Conservation (phyloP, 2,888 invertebrate species). For the Dorcus parallelipipedus region DNA sequence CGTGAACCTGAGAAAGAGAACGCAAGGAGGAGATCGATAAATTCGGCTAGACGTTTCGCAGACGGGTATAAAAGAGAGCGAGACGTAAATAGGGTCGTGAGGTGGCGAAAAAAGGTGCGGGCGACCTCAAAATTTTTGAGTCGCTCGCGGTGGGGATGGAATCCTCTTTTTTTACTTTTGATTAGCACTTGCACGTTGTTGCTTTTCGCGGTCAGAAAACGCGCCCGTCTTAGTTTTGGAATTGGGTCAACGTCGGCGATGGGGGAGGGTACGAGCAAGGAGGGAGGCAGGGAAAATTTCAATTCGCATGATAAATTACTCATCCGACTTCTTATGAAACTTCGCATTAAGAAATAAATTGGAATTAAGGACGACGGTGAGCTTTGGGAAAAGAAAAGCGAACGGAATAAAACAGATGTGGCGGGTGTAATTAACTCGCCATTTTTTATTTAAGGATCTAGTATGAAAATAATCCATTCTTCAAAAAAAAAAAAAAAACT, state of each 20-base stretch:
- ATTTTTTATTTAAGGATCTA: too few relatives aligned
- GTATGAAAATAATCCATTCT: too few relatives aligned
- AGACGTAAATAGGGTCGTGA: conserved; percentile 2
- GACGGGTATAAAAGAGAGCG: conserved; percentile 24
- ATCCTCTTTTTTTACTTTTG: too few relatives aligned
- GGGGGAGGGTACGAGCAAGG: background rate
- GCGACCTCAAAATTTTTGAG: conserved; percentile 1
- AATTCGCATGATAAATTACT: background rate
- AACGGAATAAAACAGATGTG: too few relatives aligned
- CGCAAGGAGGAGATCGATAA: conserved; percentile 48
- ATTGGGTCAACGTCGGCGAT: background rate
- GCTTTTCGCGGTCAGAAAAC: too few relatives aligned
- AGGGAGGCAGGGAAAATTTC: background rate
- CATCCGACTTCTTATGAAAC: too few relatives aligned
- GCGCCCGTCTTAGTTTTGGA: background rate
- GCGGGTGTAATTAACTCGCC: too few relatives aligned
- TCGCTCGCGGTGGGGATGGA: background rate
- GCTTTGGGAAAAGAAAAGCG: too few relatives aligned
- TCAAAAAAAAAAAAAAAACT: too few relatives aligned
- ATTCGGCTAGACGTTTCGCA: conserved; percentile 49
- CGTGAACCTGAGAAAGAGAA: conserved; percentile 32
- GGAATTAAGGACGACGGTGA: too few relatives aligned
- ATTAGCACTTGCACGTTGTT: too few relatives aligned
- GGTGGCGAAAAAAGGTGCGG: conserved; percentile 1
- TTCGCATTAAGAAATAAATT: too few relatives aligned